phyloP scores from a whole-genome alignment of 2,113 vertebrate genomes.

The Ailurus styani region DNA sequence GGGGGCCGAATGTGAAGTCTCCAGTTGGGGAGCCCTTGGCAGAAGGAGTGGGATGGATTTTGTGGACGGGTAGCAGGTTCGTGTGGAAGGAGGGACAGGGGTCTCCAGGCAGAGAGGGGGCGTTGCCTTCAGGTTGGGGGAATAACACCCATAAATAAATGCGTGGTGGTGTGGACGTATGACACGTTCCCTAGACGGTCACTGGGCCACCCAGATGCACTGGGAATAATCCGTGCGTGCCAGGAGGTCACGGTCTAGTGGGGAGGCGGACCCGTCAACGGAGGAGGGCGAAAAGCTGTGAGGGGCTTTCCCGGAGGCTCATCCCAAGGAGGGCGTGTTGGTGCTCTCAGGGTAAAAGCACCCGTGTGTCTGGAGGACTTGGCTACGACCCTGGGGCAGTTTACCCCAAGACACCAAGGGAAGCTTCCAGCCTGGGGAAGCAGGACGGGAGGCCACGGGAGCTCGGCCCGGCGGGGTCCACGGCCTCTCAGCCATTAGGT shows the following conservation, averaged over 20 bases:
- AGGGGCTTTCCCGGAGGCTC: background rate
- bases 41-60: background rate
- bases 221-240: background rate
- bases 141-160: accelerated
- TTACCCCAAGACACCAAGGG: background rate
- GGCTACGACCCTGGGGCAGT: background rate
- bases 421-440: background rate
- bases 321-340: background rate
- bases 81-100: background rate
- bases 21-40: accelerated
- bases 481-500: background rate
- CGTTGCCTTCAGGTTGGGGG: background rate
- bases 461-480: accelerated
- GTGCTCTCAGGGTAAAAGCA: accelerated
- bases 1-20: background rate
- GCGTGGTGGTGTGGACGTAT: accelerated
- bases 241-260: background rate
- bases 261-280: background rate
- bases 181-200: background rate
- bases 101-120: background rate
- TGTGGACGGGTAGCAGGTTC: background rate
- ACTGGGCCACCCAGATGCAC: background rate
- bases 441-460: background rate
- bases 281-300: background rate
- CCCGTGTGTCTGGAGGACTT: accelerated